phyloP scores from a whole-genome alignment of 2,888 invertebrate genomes.

The Agrochola lychnidis region DNA sequence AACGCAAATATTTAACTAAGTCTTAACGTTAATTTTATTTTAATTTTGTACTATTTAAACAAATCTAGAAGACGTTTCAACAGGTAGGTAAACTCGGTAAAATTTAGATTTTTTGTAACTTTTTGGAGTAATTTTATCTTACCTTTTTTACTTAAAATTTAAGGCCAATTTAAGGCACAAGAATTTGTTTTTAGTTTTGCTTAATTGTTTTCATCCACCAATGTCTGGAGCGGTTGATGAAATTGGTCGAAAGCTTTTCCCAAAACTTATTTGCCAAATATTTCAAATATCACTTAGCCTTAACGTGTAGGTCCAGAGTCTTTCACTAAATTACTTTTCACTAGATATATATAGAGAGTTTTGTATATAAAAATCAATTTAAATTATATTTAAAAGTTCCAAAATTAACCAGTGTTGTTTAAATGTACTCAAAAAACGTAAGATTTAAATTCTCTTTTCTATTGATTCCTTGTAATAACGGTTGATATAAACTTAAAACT shows the following conservation, averaged over 20 bases:
- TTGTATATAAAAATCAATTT: slow-evolving; percentile 88
- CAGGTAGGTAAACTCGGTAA: slow-evolving; percentile 88
- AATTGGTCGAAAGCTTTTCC: slow-evolving; percentile 88
- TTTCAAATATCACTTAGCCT: slow-evolving; percentile 89
- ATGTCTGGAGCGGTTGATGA: slow-evolving; percentile 86
- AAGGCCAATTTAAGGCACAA: slow-evolving; percentile 91
- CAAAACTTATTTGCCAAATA: slow-evolving; percentile 85
- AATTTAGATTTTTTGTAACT: slow-evolving; percentile 85
- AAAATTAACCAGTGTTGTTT: slow-evolving; percentile 91
- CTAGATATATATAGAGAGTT: slow-evolving; percentile 88
- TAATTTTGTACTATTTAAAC: slow-evolving; percentile 90
- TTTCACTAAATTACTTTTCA: slow-evolving; percentile 88
- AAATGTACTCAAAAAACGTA: slow-evolving; percentile 89
- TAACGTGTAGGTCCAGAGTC: slow-evolving; percentile 86
- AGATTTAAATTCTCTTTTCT: slow-evolving; percentile 90
- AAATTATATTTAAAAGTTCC: slow-evolving; percentile 89
- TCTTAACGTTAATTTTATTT: slow-evolving; percentile 89
- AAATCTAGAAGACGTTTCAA: slow-evolving; percentile 89
- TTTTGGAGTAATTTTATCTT: slow-evolving; percentile 86
- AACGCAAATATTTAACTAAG: slow-evolving; percentile 88
- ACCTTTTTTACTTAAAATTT: slow-evolving; percentile 89
- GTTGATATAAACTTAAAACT: slow-evolving; percentile 91
- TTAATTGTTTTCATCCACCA: slow-evolving; percentile 85
- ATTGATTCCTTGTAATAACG: slow-evolving; percentile 90
- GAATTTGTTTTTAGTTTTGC: slow-evolving; percentile 79